A percentile compares a stretch with the other conserved stretches of the same genome.
These are phyloP conservation scores for Cetoscarus ocellatus DNA, from an alignment of 2,797 vertebrate species.

Conservation along the genomic window DNA sequence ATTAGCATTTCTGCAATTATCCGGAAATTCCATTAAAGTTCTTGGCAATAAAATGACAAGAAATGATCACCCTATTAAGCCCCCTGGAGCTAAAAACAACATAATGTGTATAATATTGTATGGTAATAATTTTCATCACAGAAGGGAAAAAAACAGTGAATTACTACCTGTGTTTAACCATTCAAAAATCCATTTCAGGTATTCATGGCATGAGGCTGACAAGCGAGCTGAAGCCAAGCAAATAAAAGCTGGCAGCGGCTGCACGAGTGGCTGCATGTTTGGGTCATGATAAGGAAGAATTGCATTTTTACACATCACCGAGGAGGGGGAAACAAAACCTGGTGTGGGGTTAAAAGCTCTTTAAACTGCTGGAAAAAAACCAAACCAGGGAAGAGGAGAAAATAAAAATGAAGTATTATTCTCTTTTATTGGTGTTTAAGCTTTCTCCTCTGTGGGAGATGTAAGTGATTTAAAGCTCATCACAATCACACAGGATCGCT, in stretches of 20 bases:
- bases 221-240: conserved; percentile 68
- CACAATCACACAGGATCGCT: conserved; percentile 67
- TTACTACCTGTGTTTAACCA: conserved; percentile 76
- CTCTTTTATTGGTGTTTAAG: conserved; percentile 45
- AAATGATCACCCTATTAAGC: conserved; percentile 70
- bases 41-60: conserved; percentile 73
- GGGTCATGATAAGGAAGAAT: conserved; percentile 78
- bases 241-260: conserved; percentile 77
- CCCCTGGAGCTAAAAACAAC: conserved; percentile 55
- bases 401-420: conserved; percentile 44
- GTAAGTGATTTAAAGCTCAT: conserved; percentile 76
- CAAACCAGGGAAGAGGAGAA: conserved; percentile 25
- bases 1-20: conserved; percentile 78
- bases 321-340: conserved; percentile 73
- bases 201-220: conserved; percentile 67
- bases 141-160: conserved; percentile 45
- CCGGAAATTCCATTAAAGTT: conserved; percentile 74
- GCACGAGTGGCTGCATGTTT: conserved; percentile 73
- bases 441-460: conserved; percentile 66
- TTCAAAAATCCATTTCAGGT: conserved; percentile 71
- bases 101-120: conserved; percentile 60
- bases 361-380: conserved; percentile 70
- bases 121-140: conserved; percentile 62
- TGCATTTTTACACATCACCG: conserved; percentile 75
- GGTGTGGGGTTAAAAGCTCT: conserved; percentile 69